Evolutionary conservation across 92 coral and sea anemone genomes (phyloP).

Genomic region (Siderastrea siderea): DNA sequence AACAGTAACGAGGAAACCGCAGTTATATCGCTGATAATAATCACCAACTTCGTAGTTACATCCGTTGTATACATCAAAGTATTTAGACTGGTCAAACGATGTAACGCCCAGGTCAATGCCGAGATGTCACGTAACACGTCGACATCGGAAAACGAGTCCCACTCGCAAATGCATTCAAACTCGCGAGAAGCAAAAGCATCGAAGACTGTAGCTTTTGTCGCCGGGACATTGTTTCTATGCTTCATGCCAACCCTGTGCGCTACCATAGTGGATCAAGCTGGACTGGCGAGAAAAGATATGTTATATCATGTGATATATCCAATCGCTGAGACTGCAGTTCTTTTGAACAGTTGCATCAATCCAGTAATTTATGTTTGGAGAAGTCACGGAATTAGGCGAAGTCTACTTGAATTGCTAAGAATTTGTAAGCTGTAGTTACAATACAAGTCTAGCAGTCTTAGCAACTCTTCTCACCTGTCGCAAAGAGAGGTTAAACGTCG

Average conservation of each 20-base stretch:
- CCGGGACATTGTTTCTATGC: slow-evolving; percentile 79
- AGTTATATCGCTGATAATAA: slow-evolving; percentile 67
- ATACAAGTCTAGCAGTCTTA: background rate
- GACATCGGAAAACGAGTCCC: slow-evolving; percentile 19
- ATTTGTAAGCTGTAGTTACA: slow-evolving; percentile 5
- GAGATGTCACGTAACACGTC: slow-evolving; percentile 25
- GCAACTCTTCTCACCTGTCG: background rate
- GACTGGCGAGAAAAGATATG: slow-evolving; percentile 38
- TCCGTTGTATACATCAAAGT: slow-evolving; percentile 72
- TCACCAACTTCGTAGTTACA: slow-evolving; percentile 54
- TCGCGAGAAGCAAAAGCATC: slow-evolving; percentile 77
- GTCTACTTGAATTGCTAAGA: slow-evolving; percentile 53
- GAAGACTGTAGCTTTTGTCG: slow-evolving; percentile 70
- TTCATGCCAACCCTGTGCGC: slow-evolving; percentile 70
- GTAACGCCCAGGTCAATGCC: slow-evolving; percentile 42
- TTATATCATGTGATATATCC: slow-evolving; percentile 83
- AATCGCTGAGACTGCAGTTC: slow-evolving; percentile 75
- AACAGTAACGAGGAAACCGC: slow-evolving; percentile 60
- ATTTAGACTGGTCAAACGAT: slow-evolving; percentile 58
- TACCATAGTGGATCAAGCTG: slow-evolving; percentile 72
- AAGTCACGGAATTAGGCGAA: slow-evolving; percentile 58
- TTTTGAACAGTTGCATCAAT: slow-evolving; percentile 76
- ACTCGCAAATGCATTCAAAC: slow-evolving; percentile 7
- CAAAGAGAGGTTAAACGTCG: no score
- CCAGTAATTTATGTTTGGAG: slow-evolving; percentile 85